phyloP scores from a whole-genome alignment of 2,888 invertebrate species.

The Teinopalpus imperialis region DNA sequence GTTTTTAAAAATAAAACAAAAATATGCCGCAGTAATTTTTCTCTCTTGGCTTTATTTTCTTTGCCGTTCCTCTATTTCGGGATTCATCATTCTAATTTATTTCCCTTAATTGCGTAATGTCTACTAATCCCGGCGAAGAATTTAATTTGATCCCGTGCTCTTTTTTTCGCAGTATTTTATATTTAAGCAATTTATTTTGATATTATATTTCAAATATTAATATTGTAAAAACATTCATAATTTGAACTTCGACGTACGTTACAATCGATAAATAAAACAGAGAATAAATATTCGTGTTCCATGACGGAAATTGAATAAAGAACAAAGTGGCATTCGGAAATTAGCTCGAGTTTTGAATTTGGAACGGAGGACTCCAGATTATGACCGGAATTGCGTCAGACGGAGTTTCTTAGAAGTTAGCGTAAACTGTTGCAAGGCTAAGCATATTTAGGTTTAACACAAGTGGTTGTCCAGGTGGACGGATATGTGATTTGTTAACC shows the following conservation, averaged over 20 bases:
- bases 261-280: slow-evolving; percentile 36
- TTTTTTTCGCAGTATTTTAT: neutral
- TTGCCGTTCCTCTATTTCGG: slow-evolving; percentile 36
- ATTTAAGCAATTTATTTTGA: slow-evolving; percentile 1
- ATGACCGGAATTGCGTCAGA: slow-evolving; percentile 78
- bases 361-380: slow-evolving; percentile 61
- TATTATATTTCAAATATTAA: neutral
- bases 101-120: slow-evolving; percentile 65
- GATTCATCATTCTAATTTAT: slow-evolving; percentile 52
- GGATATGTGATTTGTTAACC: slow-evolving; percentile 1
- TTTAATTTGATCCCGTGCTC: slow-evolving; percentile 47
- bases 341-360: slow-evolving; percentile 74
- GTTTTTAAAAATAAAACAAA: slow-evolving; percentile 1
- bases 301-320: slow-evolving; percentile 81
- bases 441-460: slow-evolving; percentile 52
- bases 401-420: slow-evolving; percentile 70
- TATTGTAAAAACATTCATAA: no score
- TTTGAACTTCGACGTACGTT: no score
- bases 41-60: slow-evolving; percentile 30
- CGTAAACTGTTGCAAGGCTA: slow-evolving; percentile 62
- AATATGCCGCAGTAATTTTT: no score
- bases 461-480: slow-evolving; percentile 2
- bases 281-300: slow-evolving; percentile 54
- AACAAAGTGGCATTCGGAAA: slow-evolving; percentile 80
- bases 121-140: slow-evolving; percentile 56